A percentile compares a stretch with the other conserved stretches of the same genome.
These are phyloP conservation scores for Thymelicus lineola DNA, from an alignment of 2,888 invertebrate species.

Conservation along the genomic window DNA sequence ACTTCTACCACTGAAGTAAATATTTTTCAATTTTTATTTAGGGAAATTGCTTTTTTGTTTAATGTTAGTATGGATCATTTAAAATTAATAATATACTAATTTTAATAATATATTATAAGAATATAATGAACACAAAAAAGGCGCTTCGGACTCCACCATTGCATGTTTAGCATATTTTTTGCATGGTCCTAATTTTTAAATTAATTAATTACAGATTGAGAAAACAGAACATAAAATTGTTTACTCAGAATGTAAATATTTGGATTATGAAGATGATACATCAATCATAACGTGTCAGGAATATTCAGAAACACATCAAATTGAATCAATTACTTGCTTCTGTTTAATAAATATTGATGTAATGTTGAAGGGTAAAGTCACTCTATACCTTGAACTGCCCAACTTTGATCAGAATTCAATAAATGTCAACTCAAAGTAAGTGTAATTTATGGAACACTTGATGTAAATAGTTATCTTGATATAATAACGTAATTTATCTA, in stretches of 20 bases:
- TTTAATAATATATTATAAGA: no score
- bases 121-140: no score
- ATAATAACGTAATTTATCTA: no score
- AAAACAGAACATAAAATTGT: slow-evolving; percentile 19
- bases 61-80: no score
- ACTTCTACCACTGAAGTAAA: not conserved
- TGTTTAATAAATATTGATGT: slow-evolving; percentile 5
- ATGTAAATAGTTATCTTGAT: no score
- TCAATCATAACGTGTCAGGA: slow-evolving; percentile 6
- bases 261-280: not conserved
- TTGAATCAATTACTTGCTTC: slow-evolving; percentile 18
- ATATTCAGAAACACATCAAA: not conserved
- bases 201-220: slow-evolving; percentile 9
- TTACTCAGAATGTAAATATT: slow-evolving; percentile 31
- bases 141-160: no score
- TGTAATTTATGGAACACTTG: not conserved
- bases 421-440: slow-evolving; percentile 39
- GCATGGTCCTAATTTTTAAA: not conserved
- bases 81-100: no score
- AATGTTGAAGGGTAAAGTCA: slow-evolving; percentile 34
- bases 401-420: slow-evolving; percentile 35
- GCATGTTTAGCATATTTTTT: no score
- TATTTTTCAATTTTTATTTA: not conserved
- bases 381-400: slow-evolving; percentile 41
- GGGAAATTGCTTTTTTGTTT: no score